Base-by-base conservation (phyloP, 35 echinoderm and acorn worm genomes). In the Patiria miniata region DNA sequence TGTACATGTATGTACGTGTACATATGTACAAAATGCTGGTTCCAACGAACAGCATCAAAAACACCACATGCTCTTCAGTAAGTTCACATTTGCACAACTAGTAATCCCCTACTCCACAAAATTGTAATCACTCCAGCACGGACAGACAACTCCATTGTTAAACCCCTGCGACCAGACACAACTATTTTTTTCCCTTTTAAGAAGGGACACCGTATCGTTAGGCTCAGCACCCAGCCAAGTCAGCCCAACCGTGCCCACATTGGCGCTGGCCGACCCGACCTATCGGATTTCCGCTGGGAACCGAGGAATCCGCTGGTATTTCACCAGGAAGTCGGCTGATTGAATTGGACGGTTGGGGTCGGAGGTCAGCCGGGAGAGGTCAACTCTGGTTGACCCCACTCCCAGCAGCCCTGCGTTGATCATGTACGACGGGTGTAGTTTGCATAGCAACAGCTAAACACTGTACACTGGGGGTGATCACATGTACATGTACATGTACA, bases 261-360 rank as follows among this genome's bases (percentile, higher is more conserved):
- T n/a, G n/a, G n/a, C n/a, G n/a, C 29, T 73, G 65, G 65, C 26
- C 9, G 65, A 14, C n/a, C 65, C 65, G 29, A 73, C 65, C 65
- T 73, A 73, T 73, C 65, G 65, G 65, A 73, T 73, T 73, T 73
- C 65, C 65, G 65, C 34, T 73, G 65, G 26, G 65, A 73, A 73
- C 42, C 42, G 34, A 73, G 65, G n/a, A 73, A 73, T 73, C 7
- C 21, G 42, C 42, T 47, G 34, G 65, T 34, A 73, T 73, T 47
- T 73, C 65, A 73, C 65, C 65, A 73, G 65, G 65, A 73, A 73
- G 65, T 73, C 65, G 65, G 65, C 65, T 73, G 65, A 73, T 73
- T 73, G 65, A 73, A 73, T 73, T 73, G 65, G 65, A 73, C 65
- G 34, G 65, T 73, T 26, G 65, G 65, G 19, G 65, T 73, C 65